Evolutionary conservation across 2,888 invertebrate genomes (phyloP), one percentile per base, ranked within the genome.

Genomic region (Orchestes rusci): DNA sequence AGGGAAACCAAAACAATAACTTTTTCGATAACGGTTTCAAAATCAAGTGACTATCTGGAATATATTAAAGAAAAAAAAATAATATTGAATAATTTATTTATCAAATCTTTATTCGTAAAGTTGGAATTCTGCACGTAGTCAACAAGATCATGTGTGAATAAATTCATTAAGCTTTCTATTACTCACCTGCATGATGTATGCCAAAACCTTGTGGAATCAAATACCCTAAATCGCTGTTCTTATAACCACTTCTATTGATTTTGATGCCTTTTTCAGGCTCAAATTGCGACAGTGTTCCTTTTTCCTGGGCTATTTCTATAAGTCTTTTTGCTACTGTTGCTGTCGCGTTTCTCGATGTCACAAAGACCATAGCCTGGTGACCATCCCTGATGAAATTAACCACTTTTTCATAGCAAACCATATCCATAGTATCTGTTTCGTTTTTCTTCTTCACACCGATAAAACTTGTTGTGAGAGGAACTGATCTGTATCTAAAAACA

Each of bases 351-450:
- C 99, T 78, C 0, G 97, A 94, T 68, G 99, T 97, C 0, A 99
- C 97, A 68, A 99, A 99, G 1, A 99, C 92, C 92, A 99, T 94
- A 0, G 91, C 65, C 64, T 99, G 99, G 65, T 97, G 90, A 0
- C 91, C 94, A 55, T 85, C 80, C 82, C 79, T 55, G 76, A 80
- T 2, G 92, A 86, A 81, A 13, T 88, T 82, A 0, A 80, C 59
- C 0, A 90, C 88, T 72, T 96, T 93, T 31, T 94, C 87, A 68
- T 94, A 99, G 66, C 95, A 95, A 48, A 91, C 79, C 46, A 79
- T 76, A 69, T 97, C 94, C 87, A 95, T 92, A 57, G 84, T 82
- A 54, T 78, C 76, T 56, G 80, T 74, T 70, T 61, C 59, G 48
- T 65, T 64, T 27, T 59, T 59, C 48, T 57, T 62, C 48, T 64